Percentiles rank a stretch among this genome's conserved stretches.
Conservation (phyloP, 2,113 vertebrate species). For the Hemiscyllium ocellatum region DNA sequence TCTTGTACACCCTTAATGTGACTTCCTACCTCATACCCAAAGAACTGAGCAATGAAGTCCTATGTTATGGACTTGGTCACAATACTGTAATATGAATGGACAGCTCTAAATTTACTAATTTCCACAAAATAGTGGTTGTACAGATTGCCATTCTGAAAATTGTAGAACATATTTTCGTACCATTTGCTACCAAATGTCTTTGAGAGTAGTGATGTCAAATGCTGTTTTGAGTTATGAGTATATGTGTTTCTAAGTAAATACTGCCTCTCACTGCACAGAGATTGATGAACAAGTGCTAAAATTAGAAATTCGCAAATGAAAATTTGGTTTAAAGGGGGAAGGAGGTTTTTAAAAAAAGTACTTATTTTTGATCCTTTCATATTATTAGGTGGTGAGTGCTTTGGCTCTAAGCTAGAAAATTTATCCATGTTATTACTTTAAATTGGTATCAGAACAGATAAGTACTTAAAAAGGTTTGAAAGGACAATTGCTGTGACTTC, state of each 20-base stretch:
- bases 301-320: not conserved
- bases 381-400: not conserved
- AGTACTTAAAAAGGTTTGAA: not conserved
- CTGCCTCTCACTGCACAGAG: too few relatives aligned
- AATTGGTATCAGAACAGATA: not conserved
- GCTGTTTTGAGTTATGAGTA: not conserved
- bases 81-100: not conserved
- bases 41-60: too few relatives aligned
- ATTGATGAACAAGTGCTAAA: not conserved
- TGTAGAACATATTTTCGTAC: not conserved
- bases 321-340: not conserved
- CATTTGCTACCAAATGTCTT: not conserved
- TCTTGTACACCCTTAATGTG: too few relatives aligned
- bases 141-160: not conserved
- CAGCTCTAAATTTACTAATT: not conserved
- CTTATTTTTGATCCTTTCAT: not conserved
- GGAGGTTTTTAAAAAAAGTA: not conserved
- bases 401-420: not conserved
- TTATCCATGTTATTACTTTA: not conserved
- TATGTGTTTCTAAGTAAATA: too few relatives aligned
- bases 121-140: not conserved
- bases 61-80: not conserved
- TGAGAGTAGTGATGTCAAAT: not conserved
- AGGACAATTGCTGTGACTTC: not conserved
- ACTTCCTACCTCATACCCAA: too few relatives aligned